Evolutionary conservation across 2,888 invertebrate species (phyloP).

Genomic region (Trissolcus japonicus): DNA sequence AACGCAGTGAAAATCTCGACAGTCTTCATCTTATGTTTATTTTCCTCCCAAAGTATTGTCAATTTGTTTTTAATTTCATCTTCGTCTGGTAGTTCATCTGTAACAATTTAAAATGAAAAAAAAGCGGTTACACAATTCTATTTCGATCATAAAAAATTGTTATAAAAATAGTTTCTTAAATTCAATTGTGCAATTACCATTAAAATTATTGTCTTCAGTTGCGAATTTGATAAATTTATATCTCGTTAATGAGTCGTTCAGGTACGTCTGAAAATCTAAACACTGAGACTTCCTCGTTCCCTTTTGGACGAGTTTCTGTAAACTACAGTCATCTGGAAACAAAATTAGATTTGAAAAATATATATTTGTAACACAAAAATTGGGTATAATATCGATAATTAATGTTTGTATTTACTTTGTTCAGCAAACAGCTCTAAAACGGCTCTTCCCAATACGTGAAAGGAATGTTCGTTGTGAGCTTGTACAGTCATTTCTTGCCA

Average conservation of each 20-base stretch:
- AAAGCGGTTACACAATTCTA: neutral
- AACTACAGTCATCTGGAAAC: constrained; percentile 62
- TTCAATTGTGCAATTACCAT: constrained; percentile 22
- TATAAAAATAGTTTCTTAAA: neutral
- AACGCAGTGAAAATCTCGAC: constrained; percentile 71
- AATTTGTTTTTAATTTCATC: constrained; percentile 59
- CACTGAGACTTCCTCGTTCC: constrained; percentile 72
- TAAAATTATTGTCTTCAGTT: constrained; percentile 15
- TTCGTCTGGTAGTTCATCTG: constrained; percentile 17
- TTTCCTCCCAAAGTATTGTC: constrained; percentile 62
- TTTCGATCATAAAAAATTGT: neutral
- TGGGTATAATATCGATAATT: neutral
- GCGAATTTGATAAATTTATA: constrained; percentile 56
- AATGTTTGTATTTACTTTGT: constrained; percentile 76
- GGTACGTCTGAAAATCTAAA: constrained; percentile 65
- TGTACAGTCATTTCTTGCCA: constrained; percentile 77
- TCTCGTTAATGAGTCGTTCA: constrained; percentile 66
- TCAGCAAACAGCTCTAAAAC: constrained; percentile 80
- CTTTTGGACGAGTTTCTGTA: constrained; percentile 68
- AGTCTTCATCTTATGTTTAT: constrained; percentile 60
- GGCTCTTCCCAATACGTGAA: constrained; percentile 77
- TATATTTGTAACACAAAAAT: neutral
- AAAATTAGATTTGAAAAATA: neutral
- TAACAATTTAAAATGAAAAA: constrained; percentile 3
- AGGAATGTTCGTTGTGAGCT: constrained; percentile 75